Percentiles rank a stretch among this genome's conserved stretches.
Conservation (phyloP, 2,797 vertebrate species). For the Babyrousa celebensis region DNA sequence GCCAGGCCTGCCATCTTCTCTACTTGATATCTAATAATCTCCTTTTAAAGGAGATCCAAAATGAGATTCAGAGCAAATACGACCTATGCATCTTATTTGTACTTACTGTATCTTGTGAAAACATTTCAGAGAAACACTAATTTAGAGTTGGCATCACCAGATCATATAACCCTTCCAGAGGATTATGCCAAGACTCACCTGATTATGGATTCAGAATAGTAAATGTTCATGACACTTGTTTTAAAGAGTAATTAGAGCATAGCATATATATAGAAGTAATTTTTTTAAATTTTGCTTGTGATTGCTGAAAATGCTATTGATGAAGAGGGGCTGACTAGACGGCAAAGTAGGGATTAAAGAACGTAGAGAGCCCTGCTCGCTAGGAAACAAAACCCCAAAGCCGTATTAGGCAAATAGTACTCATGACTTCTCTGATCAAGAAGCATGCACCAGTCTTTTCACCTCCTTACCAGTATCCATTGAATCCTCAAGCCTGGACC, state of each 20-base stretch:
- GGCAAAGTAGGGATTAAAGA: conserved; percentile 60
- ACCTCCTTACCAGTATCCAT: not conserved
- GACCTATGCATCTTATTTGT: conserved; percentile 36
- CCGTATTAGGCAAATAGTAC: conserved; percentile 33
- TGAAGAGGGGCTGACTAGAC: conserved; percentile 40
- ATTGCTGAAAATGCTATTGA: conserved; percentile 64
- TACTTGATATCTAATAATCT: not conserved
- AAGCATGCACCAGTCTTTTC: not conserved
- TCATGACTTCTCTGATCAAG: not conserved
- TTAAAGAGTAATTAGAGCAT: conserved; percentile 66
- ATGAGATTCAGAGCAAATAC: conserved; percentile 46
- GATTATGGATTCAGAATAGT: conserved; percentile 73
- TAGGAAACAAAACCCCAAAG: conserved; percentile 62
- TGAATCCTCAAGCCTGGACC: not conserved
- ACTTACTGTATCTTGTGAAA: conserved; percentile 66
- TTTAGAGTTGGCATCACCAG: conserved; percentile 54
- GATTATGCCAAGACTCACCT: conserved; percentile 39
- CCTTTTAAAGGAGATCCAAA: conserved; percentile 58
- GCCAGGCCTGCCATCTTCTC: not conserved
- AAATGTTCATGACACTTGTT: conserved; percentile 53
- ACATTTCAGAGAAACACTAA: conserved; percentile 66
- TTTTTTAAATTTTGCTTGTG: conserved; percentile 67
- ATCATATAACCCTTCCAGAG: conserved; percentile 52
- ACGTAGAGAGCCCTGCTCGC: conserved; percentile 45
- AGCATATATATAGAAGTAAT: conserved; percentile 48